These are phyloP conservation scores for Ganaspis brasiliensis DNA, from an alignment of 2,888 invertebrate species.

Conservation along the genomic window DNA sequence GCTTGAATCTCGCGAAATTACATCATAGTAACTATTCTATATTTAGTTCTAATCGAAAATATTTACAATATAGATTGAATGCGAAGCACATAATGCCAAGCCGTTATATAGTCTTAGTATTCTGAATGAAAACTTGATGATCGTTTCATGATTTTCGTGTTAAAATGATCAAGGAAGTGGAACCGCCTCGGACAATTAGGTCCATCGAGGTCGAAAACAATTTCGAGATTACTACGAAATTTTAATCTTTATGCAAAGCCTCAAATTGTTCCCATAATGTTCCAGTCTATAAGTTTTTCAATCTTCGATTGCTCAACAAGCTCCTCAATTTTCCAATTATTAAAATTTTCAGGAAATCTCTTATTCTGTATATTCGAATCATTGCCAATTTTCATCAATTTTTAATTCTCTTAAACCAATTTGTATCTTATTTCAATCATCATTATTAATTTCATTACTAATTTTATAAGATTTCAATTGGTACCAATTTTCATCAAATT, in stretches of 20 bases:
- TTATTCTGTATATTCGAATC: too few species aligned
- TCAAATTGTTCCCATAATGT: neutral
- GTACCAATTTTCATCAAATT: too few species aligned
- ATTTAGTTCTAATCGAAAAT: neutral
- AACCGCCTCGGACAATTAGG: slow-evolving; percentile 33
- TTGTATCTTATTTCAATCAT: too few species aligned
- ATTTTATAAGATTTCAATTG: too few species aligned
- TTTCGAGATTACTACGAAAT: neutral
- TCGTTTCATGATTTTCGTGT: slow-evolving; percentile 1
- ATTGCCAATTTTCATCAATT: too few species aligned
- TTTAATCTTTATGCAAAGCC: slow-evolving; percentile 1
- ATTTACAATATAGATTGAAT: neutral
- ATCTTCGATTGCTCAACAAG: slow-evolving; percentile 1
- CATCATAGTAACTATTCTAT: neutral
- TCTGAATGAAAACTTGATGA: slow-evolving; percentile 21
- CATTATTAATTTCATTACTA: too few species aligned
- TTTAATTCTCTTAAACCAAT: too few species aligned
- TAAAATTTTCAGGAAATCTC: too few species aligned
- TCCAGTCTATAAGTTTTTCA: slow-evolving; percentile 12
- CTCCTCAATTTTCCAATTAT: too few species aligned
- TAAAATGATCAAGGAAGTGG: slow-evolving; percentile 32
- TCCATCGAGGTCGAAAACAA: slow-evolving; percentile 23
- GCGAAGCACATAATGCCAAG: neutral
- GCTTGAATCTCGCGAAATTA: neutral
- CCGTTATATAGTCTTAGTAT: neutral